Evolutionary conservation across 2,797 vertebrate genomes (phyloP).

Genomic region (Decapterus maruadsi): DNA sequence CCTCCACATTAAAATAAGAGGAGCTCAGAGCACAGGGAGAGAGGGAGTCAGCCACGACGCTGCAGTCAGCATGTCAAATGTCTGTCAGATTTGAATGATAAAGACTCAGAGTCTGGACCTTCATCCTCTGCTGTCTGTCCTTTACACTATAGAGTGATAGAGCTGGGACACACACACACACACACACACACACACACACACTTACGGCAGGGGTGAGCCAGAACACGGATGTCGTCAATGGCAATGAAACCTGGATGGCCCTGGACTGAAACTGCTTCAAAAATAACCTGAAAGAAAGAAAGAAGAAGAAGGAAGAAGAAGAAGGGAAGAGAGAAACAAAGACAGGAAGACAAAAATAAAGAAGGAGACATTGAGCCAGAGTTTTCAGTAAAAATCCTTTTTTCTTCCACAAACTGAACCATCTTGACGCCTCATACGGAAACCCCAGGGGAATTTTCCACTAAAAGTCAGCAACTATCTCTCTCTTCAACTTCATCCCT

Average conservation of each 20-base stretch:
- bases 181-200: constrained; percentile 1
- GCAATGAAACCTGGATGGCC: constrained; percentile 96
- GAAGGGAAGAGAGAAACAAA: constrained; percentile 9
- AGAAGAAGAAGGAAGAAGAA: not conserved
- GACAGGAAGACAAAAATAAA: not conserved
- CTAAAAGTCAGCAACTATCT: constrained; percentile 60
- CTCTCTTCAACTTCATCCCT: constrained; percentile 54
- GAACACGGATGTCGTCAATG: constrained; percentile 95
- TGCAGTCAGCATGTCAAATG: not conserved
- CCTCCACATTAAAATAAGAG: not conserved
- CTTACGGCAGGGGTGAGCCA: constrained; percentile 98
- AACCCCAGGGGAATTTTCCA: constrained; percentile 57
- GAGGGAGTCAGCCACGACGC: too few species aligned
- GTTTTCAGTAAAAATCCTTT: not conserved
- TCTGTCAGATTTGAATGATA: constrained; percentile 71
- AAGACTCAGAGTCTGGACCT: constrained; percentile 64
- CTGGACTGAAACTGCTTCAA: constrained; percentile 95
- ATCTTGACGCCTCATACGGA: constrained; percentile 57
- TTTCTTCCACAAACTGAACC: constrained; percentile 26
- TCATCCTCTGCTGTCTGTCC: constrained; percentile 56
- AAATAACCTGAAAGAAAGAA: constrained; percentile 89
- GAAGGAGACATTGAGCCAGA: not conserved
- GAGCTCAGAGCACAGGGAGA: not conserved
- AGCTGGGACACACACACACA: constrained; percentile 57
- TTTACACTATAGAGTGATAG: constrained; percentile 5